Conservation (phyloP, 2,888 invertebrate species). For the Orthosia cruda region DNA sequence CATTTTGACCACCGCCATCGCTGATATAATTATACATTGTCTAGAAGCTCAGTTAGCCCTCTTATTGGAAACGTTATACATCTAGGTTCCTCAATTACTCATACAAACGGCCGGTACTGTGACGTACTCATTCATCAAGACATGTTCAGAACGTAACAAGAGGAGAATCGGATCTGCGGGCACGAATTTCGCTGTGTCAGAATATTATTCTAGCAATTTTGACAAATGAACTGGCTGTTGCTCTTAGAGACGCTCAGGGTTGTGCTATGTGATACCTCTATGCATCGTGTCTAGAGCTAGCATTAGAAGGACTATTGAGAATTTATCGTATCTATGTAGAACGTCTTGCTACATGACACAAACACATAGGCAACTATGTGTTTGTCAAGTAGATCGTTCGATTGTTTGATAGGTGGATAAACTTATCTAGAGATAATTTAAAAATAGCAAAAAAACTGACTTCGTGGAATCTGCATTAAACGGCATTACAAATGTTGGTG, state of each 20-base stretch:
- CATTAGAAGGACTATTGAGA: background rate
- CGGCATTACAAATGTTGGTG: background rate
- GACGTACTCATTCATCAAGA: conserved; percentile 4
- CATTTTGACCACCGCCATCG: too few species aligned
- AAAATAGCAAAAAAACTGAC: too few species aligned
- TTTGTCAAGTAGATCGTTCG: too few species aligned
- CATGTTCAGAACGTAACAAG: background rate
- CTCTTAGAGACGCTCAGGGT: conserved; percentile 15
- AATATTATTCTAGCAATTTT: conserved; percentile 20
- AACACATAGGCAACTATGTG: too few species aligned
- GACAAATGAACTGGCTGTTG: conserved; percentile 26
- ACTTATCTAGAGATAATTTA: too few species aligned
- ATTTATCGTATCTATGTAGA: background rate
- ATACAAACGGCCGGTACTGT: too few species aligned
- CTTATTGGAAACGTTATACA: too few species aligned
- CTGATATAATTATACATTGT: too few species aligned
- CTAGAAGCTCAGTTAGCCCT: too few species aligned
- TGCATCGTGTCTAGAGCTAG: background rate
- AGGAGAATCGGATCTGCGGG: background rate
- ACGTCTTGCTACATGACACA: background rate
- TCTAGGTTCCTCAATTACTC: too few species aligned
- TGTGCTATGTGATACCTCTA: conserved; percentile 1
- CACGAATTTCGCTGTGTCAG: background rate
- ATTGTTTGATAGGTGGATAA: too few species aligned
- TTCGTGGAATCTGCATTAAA: too few species aligned